phyloP scores from a whole-genome alignment of 2,113 vertebrate species.

The Ceyx melanurus region DNA sequence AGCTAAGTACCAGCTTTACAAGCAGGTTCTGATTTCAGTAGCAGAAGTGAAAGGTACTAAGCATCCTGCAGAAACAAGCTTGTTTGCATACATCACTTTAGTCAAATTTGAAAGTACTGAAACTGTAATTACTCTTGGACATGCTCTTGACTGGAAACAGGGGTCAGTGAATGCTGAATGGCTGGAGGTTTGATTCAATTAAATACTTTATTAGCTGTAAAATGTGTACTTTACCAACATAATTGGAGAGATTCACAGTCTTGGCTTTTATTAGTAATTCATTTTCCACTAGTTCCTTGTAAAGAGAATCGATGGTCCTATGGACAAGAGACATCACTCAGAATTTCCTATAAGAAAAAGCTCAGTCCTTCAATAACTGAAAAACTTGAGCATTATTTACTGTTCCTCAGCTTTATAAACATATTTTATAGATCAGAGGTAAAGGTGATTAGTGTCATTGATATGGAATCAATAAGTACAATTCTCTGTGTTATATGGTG shows the following conservation, averaged over 20 bases:
- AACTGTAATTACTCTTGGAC: not conserved
- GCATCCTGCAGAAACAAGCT: not conserved
- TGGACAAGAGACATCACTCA: not conserved
- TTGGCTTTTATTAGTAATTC: conserved; percentile 77
- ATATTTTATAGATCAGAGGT: not conserved
- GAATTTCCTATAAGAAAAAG: not conserved
- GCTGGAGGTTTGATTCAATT: not conserved
- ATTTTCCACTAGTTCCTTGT: conserved; percentile 79
- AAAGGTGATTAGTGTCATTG: not conserved
- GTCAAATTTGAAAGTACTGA: not conserved
- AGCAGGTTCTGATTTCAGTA: not conserved
- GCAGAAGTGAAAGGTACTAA: not conserved
- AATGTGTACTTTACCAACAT: conserved; percentile 76
- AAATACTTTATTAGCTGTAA: not conserved
- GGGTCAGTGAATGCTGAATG: not conserved
- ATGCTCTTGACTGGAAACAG: not conserved
- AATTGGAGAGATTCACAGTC: conserved; percentile 79
- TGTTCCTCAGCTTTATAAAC: not conserved
- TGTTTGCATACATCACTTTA: not conserved
- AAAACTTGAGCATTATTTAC: not conserved
- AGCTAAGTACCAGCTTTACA: not conserved
- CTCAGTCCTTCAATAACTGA: not conserved
- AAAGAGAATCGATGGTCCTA: conserved; percentile 85
- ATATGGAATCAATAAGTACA: not conserved
- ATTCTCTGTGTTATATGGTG: accelerated